Conservation (phyloP, 1,140 invertebrate genomes). For the Chironomus striatipennis region DNA sequence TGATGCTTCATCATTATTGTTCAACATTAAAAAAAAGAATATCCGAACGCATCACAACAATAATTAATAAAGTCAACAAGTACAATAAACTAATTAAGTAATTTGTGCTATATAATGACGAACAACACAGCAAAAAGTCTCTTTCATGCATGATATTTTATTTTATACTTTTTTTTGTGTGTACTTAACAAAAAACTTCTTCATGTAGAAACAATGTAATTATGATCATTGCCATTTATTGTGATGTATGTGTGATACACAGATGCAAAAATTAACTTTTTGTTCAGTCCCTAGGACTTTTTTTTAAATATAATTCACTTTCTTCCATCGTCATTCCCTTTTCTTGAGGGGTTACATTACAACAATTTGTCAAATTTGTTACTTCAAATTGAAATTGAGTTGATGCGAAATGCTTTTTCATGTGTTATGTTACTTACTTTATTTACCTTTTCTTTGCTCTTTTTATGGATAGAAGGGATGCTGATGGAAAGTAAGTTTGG, state of each 20-base stretch:
- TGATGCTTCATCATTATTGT: too few species aligned
- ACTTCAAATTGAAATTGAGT: constrained; percentile 20
- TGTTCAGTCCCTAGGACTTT: too few species aligned
- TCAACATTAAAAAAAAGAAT: too few species aligned
- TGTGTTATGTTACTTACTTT: not conserved
- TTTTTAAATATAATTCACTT: not conserved
- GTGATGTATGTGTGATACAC: not conserved
- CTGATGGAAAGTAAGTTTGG: not conserved
- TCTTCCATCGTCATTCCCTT: not conserved
- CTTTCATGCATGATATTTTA: not conserved
- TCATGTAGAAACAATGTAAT: constrained; percentile 21
- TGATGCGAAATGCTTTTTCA: not conserved
- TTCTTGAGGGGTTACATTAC: not conserved
- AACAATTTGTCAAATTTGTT: constrained; percentile 22
- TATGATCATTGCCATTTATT: not conserved
- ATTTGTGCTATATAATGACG: not conserved
- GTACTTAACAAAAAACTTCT: not conserved
- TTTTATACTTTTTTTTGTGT: too few species aligned
- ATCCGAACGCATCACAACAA: not conserved
- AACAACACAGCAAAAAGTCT: too few species aligned
- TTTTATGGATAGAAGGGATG: not conserved
- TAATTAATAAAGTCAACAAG: constrained; percentile 20
- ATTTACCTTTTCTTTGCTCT: not conserved
- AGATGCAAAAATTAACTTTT: not conserved
- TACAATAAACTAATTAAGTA: constrained; percentile 16